phyloP scores from a whole-genome alignment of 2,113 vertebrate genomes.

The Halcyon malimbica region DNA sequence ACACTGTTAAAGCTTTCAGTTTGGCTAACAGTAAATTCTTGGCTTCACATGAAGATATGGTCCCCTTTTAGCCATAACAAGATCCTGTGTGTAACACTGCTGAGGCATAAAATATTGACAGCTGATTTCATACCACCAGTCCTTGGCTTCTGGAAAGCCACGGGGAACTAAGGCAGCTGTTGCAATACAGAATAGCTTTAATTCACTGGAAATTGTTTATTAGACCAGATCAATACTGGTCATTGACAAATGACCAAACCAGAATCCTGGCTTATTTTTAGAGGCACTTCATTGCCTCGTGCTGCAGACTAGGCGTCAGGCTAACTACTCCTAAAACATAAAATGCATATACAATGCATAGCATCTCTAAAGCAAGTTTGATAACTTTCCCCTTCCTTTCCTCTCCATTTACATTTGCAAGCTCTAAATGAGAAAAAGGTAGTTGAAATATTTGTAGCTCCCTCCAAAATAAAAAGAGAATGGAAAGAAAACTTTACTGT shows the following conservation, averaged over 20 bases:
- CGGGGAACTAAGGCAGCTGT: not conserved
- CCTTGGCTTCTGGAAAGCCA: not conserved
- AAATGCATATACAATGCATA: not conserved
- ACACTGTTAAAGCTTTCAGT: not conserved
- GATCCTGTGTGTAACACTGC: not conserved
- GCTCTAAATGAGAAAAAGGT: not conserved
- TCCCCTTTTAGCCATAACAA: not conserved
- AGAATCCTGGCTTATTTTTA: not conserved
- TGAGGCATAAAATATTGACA: not conserved
- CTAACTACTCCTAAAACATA: not conserved
- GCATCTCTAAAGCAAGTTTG: not conserved
- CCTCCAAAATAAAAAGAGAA: not conserved
- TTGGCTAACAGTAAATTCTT: not conserved
- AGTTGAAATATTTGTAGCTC: not conserved
- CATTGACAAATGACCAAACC: not conserved
- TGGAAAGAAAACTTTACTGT: not conserved
- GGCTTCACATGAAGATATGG: not conserved
- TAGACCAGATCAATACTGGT: not conserved
- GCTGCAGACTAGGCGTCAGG: not conserved
- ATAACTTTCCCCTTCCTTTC: fast-evolving
- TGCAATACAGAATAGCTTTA: not conserved
- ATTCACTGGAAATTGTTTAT: not conserved
- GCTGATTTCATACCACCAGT: not conserved
- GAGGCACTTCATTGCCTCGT: not conserved
- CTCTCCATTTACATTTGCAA: not conserved